These are phyloP conservation scores for Heliothis subflexa DNA, from an alignment of 1,140 invertebrate species.

Conservation along the genomic window DNA sequence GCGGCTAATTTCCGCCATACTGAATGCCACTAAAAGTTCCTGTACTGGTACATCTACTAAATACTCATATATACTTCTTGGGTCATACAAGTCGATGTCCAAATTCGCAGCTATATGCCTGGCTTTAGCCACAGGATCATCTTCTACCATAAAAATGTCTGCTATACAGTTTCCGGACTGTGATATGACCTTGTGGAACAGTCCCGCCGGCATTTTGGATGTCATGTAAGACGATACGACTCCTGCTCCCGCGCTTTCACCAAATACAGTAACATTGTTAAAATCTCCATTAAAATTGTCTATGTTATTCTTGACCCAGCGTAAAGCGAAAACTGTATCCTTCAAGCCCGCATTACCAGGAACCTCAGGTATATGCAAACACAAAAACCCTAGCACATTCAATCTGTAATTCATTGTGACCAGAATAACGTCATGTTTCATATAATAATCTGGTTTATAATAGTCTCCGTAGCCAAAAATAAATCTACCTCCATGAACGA, in stretches of 20 bases:
- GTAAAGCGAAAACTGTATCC: constrained; percentile 87
- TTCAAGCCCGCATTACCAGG: constrained; percentile 90
- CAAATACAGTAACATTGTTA: constrained; percentile 90
- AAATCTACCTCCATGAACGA: constrained; percentile 87
- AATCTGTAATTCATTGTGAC: constrained; percentile 91
- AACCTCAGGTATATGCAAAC: constrained; percentile 85
- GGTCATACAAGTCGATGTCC: constrained; percentile 70
- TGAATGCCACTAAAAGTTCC: constrained; percentile 74
- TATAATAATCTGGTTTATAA: constrained; percentile 88
- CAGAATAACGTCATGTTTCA: constrained; percentile 89
- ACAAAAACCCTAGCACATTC: constrained; percentile 89
- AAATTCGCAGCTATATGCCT: constrained; percentile 71
- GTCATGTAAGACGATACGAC: constrained; percentile 89
- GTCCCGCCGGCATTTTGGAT: constrained; percentile 88
- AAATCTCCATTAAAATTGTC: constrained; percentile 90
- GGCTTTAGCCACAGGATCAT: constrained; percentile 73
- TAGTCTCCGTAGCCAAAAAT: constrained; percentile 84
- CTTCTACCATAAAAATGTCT: constrained; percentile 83
- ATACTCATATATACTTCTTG: constrained; percentile 73
- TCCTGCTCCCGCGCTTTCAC: constrained; percentile 91
- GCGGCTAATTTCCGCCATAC: constrained; percentile 65
- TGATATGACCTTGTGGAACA: constrained; percentile 83
- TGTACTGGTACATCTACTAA: constrained; percentile 78
- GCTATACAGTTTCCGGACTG: constrained; percentile 89
- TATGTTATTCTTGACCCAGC: constrained; percentile 84